Evolutionary conservation across 2,113 vertebrate species (phyloP).

Genomic region (Corvus moneduloides): DNA sequence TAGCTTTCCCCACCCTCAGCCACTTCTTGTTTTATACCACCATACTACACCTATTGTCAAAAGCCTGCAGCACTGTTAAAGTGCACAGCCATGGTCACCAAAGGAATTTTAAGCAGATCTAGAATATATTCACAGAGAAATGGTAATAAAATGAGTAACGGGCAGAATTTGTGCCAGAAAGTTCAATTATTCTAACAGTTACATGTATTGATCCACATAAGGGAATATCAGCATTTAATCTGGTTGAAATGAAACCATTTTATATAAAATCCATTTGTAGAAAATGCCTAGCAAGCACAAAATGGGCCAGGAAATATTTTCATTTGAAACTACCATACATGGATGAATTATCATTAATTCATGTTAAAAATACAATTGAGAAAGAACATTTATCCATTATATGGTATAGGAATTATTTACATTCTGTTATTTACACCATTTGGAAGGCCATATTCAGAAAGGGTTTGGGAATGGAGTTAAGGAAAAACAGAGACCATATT

Average conservation of each 20-base stretch:
- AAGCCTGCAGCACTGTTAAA: neutral
- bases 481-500: neutral
- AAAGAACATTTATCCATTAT: neutral
- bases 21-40: neutral
- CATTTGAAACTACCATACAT: neutral
- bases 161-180: neutral
- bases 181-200: neutral
- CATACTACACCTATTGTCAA: neutral
- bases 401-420: neutral
- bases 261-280: neutral
- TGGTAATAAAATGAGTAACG: neutral
- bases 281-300: neutral
- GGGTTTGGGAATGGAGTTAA: neutral
- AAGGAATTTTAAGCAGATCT: neutral
- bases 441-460: neutral
- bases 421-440: neutral
- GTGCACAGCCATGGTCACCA: neutral
- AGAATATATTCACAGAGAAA: neutral
- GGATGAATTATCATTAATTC: neutral
- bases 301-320: neutral
- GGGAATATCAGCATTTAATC: neutral
- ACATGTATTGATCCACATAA: neutral
- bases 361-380: neutral
- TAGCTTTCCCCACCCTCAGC: neutral
- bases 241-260: neutral